Conservation (phyloP, 2,888 invertebrate species). For the Pegoplata infirma region DNA sequence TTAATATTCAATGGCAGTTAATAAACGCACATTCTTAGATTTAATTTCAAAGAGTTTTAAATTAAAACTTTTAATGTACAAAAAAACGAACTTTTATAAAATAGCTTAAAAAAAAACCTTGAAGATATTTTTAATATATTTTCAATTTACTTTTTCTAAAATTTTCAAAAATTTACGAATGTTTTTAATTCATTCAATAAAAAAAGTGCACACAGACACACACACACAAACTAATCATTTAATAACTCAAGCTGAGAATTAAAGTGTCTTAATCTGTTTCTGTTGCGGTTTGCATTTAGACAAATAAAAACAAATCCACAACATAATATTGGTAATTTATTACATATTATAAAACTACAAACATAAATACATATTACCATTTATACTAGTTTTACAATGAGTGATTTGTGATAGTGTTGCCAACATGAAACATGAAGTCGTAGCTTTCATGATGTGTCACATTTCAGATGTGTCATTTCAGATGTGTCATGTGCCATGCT, state of each 20-base stretch:
- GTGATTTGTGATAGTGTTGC: background rate
- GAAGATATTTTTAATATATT: background rate
- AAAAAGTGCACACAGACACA: background rate
- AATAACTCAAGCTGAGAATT: constrained; percentile 19
- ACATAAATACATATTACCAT: constrained; percentile 13
- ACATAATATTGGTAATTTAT: constrained; percentile 32
- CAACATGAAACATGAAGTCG: background rate
- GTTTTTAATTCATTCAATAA: background rate
- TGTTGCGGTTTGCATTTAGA: background rate
- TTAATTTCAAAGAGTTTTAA: background rate
- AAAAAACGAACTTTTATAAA: background rate
- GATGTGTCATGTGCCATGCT: too few relatives aligned
- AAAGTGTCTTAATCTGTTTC: constrained; percentile 10
- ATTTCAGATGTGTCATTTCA: too few relatives aligned
- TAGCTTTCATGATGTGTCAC: too few relatives aligned
- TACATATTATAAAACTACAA: background rate
- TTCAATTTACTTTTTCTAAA: background rate
- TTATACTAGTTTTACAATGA: too few relatives aligned
- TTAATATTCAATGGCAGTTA: constrained; percentile 23
- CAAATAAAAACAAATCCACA: background rate
- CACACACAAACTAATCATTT: background rate
- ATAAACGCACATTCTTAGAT: constrained; percentile 38
- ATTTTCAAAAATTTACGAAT: background rate
- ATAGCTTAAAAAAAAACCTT: too few relatives aligned
- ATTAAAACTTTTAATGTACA: too few relatives aligned